Conservation (phyloP, 2,113 vertebrate genomes). For the Toxotes jaculatrix region DNA sequence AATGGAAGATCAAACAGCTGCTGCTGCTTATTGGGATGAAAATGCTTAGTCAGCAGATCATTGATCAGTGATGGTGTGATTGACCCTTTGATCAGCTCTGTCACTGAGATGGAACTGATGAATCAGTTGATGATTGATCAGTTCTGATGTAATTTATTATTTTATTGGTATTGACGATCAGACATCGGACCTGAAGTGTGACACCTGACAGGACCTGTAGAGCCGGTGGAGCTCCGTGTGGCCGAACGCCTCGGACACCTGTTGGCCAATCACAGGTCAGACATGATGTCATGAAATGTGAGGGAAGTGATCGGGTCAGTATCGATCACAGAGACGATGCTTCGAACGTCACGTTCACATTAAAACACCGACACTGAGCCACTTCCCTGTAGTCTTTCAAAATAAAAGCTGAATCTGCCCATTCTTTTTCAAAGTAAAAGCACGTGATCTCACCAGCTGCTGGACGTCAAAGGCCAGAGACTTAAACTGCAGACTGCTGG, state of each 20-base stretch:
- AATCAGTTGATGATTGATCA: neutral
- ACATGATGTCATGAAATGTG: no score
- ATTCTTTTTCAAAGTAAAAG: constrained; percentile 19
- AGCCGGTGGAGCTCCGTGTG: constrained; percentile 44
- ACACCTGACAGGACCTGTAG: constrained; percentile 72
- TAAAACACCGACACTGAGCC: no score
- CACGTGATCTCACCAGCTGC: constrained; percentile 54
- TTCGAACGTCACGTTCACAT: no score
- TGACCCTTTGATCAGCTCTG: no score
- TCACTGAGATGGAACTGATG: neutral
- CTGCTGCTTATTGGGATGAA: neutral
- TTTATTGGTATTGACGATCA: neutral
- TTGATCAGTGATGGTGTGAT: neutral
- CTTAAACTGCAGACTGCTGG: constrained; percentile 75
- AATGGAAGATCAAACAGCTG: neutral
- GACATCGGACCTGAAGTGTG: constrained; percentile 77
- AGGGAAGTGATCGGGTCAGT: neutral
- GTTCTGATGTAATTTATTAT: neutral
- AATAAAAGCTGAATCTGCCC: neutral
- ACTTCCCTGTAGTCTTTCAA: neutral
- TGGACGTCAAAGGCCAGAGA: constrained; percentile 80
- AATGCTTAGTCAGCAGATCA: neutral
- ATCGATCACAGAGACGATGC: neutral
- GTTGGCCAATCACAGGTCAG: constrained; percentile 53
- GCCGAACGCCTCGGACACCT: constrained; percentile 73